Base-by-base conservation (phyloP, 37 sponge, comb jelly and placozoan species). In the Haliclona indistincta region DNA sequence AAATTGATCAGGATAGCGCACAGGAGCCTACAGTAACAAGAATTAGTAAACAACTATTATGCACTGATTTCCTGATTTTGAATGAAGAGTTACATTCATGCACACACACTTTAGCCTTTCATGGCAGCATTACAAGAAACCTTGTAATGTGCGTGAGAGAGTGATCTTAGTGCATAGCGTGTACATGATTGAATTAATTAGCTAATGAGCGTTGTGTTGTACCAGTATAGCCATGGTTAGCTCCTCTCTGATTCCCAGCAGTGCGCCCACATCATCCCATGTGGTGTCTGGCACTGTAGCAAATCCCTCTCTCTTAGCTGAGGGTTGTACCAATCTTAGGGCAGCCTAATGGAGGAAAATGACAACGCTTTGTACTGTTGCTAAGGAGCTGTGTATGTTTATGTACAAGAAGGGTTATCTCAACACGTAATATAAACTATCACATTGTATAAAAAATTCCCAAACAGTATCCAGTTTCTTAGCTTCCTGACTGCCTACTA, bases 261-360 rank as follows among this genome's bases (percentile, higher is more conserved):
- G 81, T 6, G 99, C 99, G 36, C 99, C 99, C 56, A 98, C 86
- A 43, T 98, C 96, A 47, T 79, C 85, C 99, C 99, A 98, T 1
- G 84, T 90, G 42, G 79, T 82, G 63, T 98, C 92, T 0, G 99
- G 99, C 28, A 98, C 92, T 38, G 96, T 93, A 32, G 89, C 99
- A 78, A 98, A 98, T 38, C 96, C 96, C 45, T 95, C 99, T 20
- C 96, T 54, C 84, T 90, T 95, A 6, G 96, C 84, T 37, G 96
- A 95, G 0, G 99, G 99, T 67, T 91, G 92, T 19, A 95, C 86
- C 0, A 33, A 17, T 15, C 61, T 22, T 33, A 95, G 71, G 1
- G 96, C 99, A 20, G 58, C 80, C 91, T 92, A 64, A 56, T 38
- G 71, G 63, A 1, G 19, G 20, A 61, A 17, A 53, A 23, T 19